A percentile compares a stretch with the other conserved stretches of the same genome.
phyloP scores from a whole-genome alignment of 2,797 vertebrate species.

The Myiothlypis coronata region DNA sequence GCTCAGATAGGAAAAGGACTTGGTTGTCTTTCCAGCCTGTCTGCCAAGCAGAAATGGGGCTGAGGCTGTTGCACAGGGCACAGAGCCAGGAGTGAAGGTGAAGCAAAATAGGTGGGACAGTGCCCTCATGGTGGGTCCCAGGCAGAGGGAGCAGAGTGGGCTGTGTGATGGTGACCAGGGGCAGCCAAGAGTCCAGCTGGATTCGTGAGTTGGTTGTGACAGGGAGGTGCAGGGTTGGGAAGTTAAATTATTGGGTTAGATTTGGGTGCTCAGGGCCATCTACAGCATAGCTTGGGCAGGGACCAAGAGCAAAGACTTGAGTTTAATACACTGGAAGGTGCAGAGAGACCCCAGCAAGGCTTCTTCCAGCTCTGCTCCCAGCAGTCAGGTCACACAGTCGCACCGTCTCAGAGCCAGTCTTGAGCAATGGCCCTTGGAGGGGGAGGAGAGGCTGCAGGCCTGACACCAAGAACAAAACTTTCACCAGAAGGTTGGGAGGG shows the following conservation, averaged over 20 bases:
- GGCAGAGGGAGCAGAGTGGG: background rate
- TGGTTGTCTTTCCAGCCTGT: background rate
- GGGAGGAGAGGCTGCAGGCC: background rate
- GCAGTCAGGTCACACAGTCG: background rate
- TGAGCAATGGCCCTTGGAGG: background rate
- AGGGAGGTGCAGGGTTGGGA: background rate
- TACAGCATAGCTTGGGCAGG: background rate
- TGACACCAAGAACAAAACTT: background rate
- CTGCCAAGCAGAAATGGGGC: background rate
- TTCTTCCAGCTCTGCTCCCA: background rate
- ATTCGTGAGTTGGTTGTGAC: fast-evolving
- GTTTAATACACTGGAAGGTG: background rate
- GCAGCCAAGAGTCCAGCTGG: background rate
- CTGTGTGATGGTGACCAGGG: background rate
- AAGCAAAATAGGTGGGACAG: background rate
- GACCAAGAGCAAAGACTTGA: background rate
- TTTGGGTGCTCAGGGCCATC: too few relatives aligned
- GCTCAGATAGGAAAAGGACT: background rate
- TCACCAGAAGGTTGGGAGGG: background rate
- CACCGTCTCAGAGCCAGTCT: fast-evolving
- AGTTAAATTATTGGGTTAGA: too few relatives aligned
- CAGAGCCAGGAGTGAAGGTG: background rate
- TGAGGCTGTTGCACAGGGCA: background rate
- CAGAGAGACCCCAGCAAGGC: background rate
- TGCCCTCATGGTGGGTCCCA: fast-evolving